Conservation (phyloP, 2,797 vertebrate species). For the Smutsia gigantea region DNA sequence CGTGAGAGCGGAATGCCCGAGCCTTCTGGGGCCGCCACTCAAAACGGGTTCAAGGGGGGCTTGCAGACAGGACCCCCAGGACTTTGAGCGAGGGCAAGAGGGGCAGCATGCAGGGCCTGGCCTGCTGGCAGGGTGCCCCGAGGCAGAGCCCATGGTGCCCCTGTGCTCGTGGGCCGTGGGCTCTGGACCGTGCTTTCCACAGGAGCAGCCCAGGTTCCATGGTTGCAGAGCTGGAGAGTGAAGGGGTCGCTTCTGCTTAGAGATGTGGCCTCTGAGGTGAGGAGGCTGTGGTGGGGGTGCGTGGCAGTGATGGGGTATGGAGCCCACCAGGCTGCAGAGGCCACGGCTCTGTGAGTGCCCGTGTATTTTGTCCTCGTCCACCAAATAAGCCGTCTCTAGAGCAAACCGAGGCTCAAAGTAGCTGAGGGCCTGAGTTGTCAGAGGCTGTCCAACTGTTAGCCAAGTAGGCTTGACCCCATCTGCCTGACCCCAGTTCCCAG, state of each 20-base stretch:
- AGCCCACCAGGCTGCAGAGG: neutral
- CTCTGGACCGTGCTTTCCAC: neutral
- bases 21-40: neutral
- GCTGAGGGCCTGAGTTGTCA: neutral
- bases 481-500: neutral
- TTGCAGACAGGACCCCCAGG: neutral
- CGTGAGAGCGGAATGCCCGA: neutral
- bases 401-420: neutral
- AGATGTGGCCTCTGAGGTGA: fast-evolving
- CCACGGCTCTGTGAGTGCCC: neutral
- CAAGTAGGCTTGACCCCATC: neutral
- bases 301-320: no score
- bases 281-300: neutral
- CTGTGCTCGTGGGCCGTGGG: neutral
- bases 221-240: neutral
- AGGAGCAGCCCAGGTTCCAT: neutral
- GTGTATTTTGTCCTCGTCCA: no score
- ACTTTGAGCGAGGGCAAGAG: no score
- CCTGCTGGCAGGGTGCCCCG: neutral
- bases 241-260: no score
- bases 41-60: neutral
- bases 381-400: neutral
- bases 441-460: no score
- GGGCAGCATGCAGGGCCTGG: fast-evolving
- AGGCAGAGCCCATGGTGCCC: no score